Evolutionary conservation across 1,140 invertebrate genomes (phyloP).

Genomic region (Orchesella cincta): DNA sequence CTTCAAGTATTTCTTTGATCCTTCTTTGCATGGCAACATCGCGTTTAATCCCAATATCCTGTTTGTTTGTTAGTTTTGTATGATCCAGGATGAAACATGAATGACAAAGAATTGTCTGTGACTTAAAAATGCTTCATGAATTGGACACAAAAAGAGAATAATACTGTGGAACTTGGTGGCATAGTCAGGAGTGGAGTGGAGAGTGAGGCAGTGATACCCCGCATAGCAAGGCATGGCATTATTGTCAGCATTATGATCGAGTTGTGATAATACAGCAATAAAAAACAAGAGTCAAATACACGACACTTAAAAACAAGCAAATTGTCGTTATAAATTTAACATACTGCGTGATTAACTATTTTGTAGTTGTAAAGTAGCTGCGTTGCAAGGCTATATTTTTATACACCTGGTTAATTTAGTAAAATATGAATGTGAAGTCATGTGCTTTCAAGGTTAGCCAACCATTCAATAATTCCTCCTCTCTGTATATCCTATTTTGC

Average conservation of each 20-base stretch:
- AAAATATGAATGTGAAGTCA: conserved; percentile 21
- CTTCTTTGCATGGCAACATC: too few species aligned
- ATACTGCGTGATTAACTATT: background rate
- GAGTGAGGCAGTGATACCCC: too few species aligned
- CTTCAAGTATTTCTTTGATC: too few species aligned
- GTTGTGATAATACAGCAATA: background rate
- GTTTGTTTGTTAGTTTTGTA: too few species aligned
- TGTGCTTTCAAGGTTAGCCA: conserved; percentile 14
- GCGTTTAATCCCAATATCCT: too few species aligned
- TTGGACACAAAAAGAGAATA: too few species aligned
- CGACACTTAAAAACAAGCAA: conserved; percentile 7
- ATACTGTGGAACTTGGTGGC: too few species aligned
- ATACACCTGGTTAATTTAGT: background rate
- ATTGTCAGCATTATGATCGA: background rate
- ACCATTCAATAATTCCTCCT: background rate
- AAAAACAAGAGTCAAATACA: background rate
- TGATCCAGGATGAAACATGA: too few species aligned
- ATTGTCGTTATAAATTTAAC: background rate
- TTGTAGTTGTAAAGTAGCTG: background rate
- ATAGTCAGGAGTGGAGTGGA: too few species aligned
- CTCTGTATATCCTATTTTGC: background rate
- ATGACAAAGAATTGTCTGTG: too few species aligned
- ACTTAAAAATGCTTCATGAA: too few species aligned
- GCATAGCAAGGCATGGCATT: background rate
- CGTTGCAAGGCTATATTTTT: background rate